A percentile compares a stretch with the other conserved stretches of the same genome.
Evolutionary conservation across 2,888 invertebrate species (phyloP).

Genomic region (Cenopis cana): DNA sequence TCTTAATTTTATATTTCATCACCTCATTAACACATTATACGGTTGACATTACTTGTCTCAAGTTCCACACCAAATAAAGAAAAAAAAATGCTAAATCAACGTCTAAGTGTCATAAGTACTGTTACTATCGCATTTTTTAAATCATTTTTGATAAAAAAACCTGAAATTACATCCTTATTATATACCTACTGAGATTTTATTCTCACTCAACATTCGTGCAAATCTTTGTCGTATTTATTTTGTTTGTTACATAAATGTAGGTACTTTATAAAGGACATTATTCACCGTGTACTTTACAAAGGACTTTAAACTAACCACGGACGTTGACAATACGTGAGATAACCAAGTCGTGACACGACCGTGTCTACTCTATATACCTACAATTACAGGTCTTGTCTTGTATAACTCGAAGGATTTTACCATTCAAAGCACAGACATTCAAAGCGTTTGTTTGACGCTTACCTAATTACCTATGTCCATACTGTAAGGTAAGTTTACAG

Average conservation of each 20-base stretch:
- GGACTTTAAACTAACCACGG: not conserved
- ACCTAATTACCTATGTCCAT: not conserved
- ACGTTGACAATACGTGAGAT: constrained; percentile 1
- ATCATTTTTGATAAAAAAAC: no score
- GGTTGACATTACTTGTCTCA: no score
- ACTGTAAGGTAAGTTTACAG: not conserved
- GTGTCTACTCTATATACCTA: not conserved
- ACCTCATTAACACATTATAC: no score
- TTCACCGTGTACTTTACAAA: not conserved
- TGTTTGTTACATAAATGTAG: not conserved
- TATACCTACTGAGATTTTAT: no score
- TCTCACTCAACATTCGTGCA: not conserved
- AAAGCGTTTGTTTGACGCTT: not conserved
- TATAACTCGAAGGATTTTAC: constrained; percentile 18
- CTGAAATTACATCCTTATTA: no score
- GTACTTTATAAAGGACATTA: not conserved
- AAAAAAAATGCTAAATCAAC: no score
- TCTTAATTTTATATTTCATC: no score
- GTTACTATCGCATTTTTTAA: no score
- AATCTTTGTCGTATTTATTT: not conserved
- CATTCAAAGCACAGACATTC: no score
- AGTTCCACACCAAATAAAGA: no score
- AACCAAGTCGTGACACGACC: constrained; percentile 9
- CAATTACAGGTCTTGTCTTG: no score
- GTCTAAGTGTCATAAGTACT: no score